A percentile compares a stretch with the other conserved stretches of the same genome.
Conservation (phyloP, 2,888 invertebrate species). For the Synergus gifuensis region DNA sequence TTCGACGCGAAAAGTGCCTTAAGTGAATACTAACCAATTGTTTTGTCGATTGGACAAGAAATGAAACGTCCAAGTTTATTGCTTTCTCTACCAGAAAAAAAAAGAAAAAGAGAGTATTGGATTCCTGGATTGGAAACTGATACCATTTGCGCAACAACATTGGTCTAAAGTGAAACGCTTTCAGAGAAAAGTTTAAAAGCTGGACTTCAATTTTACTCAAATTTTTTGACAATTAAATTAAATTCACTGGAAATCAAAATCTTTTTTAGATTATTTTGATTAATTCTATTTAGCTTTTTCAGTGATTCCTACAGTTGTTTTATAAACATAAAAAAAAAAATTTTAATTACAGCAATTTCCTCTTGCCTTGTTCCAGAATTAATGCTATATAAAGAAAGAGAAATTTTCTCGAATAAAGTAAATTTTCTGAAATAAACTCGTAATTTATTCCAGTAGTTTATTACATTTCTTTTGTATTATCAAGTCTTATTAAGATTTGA, state of each 20-base stretch:
- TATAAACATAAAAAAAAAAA: neutral
- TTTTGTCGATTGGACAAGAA: neutral
- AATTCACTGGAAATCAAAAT: neutral
- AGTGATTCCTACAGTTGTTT: neutral
- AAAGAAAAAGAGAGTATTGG: neutral
- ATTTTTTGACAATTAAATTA: neutral
- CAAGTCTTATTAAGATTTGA: neutral
- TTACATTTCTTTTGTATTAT: neutral
- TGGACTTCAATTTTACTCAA: neutral
- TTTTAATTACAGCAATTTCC: neutral
- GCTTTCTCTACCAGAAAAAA: neutral
- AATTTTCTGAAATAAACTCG: neutral
- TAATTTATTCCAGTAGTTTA: neutral
- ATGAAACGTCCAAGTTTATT: neutral
- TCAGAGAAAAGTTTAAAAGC: neutral
- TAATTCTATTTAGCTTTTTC: too few species aligned
- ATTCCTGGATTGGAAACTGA: constrained; percentile 1
- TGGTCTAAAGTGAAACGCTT: neutral
- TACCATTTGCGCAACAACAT: neutral
- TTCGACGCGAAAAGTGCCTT: neutral
- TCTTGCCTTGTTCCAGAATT: neutral
- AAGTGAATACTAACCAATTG: neutral
- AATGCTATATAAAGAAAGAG: neutral
- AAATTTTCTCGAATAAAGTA: neutral
- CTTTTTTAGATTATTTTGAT: too few species aligned